These are phyloP conservation scores for Tenualosa thibaudeaui DNA, from an alignment of 2,797 vertebrate genomes.

Conservation along the genomic window DNA sequence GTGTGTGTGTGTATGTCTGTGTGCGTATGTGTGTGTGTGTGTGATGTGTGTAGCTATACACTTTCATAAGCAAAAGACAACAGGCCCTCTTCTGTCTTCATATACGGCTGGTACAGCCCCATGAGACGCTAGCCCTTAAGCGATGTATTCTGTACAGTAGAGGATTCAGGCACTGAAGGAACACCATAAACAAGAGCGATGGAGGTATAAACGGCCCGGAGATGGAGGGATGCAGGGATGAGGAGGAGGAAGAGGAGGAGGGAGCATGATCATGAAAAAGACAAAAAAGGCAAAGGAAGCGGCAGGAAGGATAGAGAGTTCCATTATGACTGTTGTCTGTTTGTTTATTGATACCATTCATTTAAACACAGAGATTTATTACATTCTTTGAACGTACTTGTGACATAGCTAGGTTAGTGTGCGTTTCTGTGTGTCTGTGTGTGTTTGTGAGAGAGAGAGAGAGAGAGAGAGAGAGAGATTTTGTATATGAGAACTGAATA, in stretches of 20 bases:
- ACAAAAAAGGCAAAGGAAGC: background rate
- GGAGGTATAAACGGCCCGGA: slow-evolving; percentile 26
- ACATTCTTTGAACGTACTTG: slow-evolving; percentile 27
- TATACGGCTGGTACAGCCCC: background rate
- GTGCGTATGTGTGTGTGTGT: background rate
- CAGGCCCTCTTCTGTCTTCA: background rate
- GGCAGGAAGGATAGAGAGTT: background rate
- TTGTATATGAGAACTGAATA: background rate
- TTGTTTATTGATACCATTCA: slow-evolving; percentile 52
- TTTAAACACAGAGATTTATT: slow-evolving; percentile 42
- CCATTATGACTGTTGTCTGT: slow-evolving; percentile 42
- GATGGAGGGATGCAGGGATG: background rate
- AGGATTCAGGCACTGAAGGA: background rate
- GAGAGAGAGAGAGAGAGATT: background rate
- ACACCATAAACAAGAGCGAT: slow-evolving; percentile 36
- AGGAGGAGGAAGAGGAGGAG: background rate
- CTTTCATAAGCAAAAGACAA: background rate
- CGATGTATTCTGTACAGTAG: background rate
- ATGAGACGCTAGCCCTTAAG: background rate
- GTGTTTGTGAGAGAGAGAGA: background rate
- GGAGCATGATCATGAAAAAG: background rate
- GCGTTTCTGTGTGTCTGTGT: slow-evolving; percentile 3
- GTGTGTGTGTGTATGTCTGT: background rate
- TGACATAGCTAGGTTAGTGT: background rate
- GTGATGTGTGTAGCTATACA: background rate